Evolutionary conservation across 2,888 invertebrate species (phyloP).

Genomic region (Pimpla rufipes): DNA sequence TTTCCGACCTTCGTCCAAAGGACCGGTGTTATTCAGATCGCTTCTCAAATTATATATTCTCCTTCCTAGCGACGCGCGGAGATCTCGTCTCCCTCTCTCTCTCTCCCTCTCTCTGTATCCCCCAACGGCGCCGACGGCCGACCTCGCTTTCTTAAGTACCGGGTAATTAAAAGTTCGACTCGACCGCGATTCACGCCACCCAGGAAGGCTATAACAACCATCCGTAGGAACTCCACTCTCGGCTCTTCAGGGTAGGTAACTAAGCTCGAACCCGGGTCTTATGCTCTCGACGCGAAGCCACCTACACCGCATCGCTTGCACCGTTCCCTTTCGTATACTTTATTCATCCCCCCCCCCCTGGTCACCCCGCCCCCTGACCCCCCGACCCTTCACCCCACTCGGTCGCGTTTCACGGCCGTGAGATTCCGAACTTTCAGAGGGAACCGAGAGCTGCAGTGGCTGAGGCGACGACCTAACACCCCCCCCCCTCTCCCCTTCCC

Average conservation of each 20-base stretch:
- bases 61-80: constrained; percentile 6
- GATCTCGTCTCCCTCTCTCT: too few relatives aligned
- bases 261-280: constrained; percentile 28
- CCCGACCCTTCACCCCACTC: neutral
- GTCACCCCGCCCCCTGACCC: too few relatives aligned
- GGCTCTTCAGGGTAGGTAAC: constrained; percentile 16
- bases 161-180: constrained; percentile 80
- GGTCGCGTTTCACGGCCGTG: constrained; percentile 41
- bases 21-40: neutral
- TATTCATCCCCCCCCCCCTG: constrained; percentile 43
- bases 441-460: constrained; percentile 20
- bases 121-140: neutral
- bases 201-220: constrained; percentile 52
- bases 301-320: constrained; percentile 17
- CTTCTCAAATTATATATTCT: constrained; percentile 18
- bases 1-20: neutral
- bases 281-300: constrained; percentile 29
- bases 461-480: constrained; percentile 3
- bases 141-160: constrained; percentile 70
- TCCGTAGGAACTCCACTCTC: constrained; percentile 22
- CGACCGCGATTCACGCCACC: constrained; percentile 73
- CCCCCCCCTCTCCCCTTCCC: too few relatives aligned
- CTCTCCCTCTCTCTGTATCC: constrained; percentile 36
- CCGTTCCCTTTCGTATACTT: constrained; percentile 47
- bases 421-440: constrained; percentile 34